Conservation (phyloP, 2,797 vertebrate species). For the Urophycis tenuis region DNA sequence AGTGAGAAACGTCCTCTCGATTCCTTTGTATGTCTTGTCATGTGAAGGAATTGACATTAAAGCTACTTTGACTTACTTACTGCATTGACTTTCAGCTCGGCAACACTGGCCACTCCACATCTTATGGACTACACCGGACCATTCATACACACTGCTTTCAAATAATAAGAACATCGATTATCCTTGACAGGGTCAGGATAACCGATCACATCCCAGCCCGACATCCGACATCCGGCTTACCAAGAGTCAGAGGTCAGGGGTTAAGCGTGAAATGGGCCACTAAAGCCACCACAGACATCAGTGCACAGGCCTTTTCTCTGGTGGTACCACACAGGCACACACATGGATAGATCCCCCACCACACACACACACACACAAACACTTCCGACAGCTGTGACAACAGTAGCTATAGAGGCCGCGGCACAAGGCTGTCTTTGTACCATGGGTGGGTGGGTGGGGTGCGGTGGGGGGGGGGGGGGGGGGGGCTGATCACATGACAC, state of each 20-base stretch:
- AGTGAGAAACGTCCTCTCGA: too few species aligned
- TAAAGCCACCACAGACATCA: neutral
- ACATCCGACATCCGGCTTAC: neutral
- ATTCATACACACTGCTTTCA: neutral
- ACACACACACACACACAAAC: conserved; percentile 11
- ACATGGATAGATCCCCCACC: neutral
- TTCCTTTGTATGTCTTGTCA: too few species aligned
- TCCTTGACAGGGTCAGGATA: neutral
- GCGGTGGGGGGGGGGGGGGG: neutral
- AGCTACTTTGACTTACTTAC: too few species aligned
- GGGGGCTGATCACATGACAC: neutral
- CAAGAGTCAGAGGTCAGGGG: neutral
- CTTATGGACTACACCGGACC: neutral
- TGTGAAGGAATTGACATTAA: too few species aligned
- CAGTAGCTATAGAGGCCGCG: neutral
- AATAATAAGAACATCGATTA: neutral
- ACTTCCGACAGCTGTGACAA: conserved; percentile 12
- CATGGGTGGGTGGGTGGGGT: neutral
- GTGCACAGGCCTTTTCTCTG: neutral
- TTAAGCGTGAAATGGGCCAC: neutral
- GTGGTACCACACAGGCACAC: neutral
- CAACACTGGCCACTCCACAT: neutral
- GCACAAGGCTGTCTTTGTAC: conserved; percentile 1
- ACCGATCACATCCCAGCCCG: neutral
- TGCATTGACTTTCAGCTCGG: too few species aligned